Base-by-base conservation (phyloP, 2,888 invertebrate genomes). In the Drosophila paranaensis region DNA sequence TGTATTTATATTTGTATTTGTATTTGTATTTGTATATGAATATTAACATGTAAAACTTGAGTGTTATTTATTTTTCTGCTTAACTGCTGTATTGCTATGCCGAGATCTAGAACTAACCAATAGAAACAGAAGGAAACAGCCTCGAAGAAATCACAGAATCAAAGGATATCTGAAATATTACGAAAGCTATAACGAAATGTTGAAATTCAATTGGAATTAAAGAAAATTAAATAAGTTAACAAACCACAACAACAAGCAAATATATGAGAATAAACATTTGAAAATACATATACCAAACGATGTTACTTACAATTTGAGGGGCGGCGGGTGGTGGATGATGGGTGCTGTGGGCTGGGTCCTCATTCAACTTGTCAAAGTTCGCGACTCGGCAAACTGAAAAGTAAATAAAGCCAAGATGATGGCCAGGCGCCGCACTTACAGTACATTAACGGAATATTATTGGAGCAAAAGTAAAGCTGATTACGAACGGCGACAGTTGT, bases 401-500 rank as follows among this genome's bases (percentile, higher is more conserved):
- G 60, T 68, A 68, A 79, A 67, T 73, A 68, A 74, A 42, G 40
- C 16, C 55, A 53, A 33, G 45, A 20, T 43, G 45, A 37, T 30
- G 51, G 4, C 42, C 33, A 57, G 16, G 9, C 45, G 51, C 42
- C 43, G 43, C 46, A 45, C 58, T 43, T 53, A 54, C 75, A 75
- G 85, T 71, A 88, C 71, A 83, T 83, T 88, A 88, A 79, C 85
- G 62, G 71, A 56, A 75, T 71, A 75, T 88, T 75, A 84, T 75
- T 70, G 70, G 75, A 45, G 60, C 65, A 71, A 63, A 73, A 76
- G 83, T 70, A 88, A 89, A 88, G 86, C 90, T 84, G 82, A 89
- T 84, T 89, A 88, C 86, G 69, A 74, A 56, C 74, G 65, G 73
- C 74, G 74, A 79, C 87, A 88, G 87, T 76, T 85, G 86, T 86